Evolutionary conservation across 1,140 invertebrate genomes (phyloP).

Genomic region (Drosophila miranda): DNA sequence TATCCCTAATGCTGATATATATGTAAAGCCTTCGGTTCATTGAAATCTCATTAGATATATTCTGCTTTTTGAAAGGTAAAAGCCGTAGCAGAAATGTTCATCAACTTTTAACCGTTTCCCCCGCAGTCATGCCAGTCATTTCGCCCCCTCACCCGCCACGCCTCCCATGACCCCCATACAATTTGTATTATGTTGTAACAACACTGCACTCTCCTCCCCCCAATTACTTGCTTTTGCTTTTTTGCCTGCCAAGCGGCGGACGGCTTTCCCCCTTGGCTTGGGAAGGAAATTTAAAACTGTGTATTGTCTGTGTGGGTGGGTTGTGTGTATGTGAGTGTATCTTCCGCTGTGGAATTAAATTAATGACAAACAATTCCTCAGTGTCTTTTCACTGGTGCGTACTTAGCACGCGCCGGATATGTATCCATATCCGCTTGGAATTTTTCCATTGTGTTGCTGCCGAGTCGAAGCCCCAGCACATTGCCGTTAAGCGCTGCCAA

Average conservation of each 20-base stretch:
- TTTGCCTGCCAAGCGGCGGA: too few relatives aligned
- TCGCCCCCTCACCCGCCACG: too few relatives aligned
- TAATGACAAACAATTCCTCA: constrained; percentile 78
- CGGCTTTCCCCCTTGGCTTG: constrained; percentile 21
- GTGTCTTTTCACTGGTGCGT: constrained; percentile 56
- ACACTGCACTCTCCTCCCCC: not conserved
- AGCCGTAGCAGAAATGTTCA: too few relatives aligned
- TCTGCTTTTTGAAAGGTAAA: too few relatives aligned
- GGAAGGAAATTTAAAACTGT: constrained; percentile 68
- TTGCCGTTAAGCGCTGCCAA: too few relatives aligned
- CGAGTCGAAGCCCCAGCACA: too few relatives aligned
- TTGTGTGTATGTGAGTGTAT: constrained; percentile 24
- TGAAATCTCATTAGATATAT: too few relatives aligned
- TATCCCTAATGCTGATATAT: too few relatives aligned
- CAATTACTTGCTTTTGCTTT: constrained; percentile 43
- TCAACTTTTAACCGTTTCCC: too few relatives aligned
- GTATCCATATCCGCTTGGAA: constrained; percentile 69
- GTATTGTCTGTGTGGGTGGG: constrained; percentile 18
- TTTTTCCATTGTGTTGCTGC: constrained; percentile 53
- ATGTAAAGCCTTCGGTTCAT: too few relatives aligned
- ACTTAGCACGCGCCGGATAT: constrained; percentile 73
- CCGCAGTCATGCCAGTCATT: too few relatives aligned
- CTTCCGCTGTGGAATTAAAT: constrained; percentile 63
- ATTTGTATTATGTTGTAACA: constrained; percentile 44
- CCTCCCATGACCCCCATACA: not conserved